Evolutionary conservation across 2,113 vertebrate species (phyloP).

Genomic region (Bubalus kerabau): DNA sequence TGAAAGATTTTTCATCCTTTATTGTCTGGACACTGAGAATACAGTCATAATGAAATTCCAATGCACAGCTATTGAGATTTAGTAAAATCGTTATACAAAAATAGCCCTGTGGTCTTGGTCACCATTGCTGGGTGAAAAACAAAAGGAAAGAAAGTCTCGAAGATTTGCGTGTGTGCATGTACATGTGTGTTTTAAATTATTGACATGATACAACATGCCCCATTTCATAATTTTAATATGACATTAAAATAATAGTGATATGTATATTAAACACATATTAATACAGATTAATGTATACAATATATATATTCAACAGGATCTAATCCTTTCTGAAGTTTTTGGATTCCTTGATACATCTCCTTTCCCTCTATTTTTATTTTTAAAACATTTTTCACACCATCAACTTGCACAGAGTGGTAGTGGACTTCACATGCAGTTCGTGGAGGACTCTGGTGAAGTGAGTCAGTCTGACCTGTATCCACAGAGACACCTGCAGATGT

Average conservation of each 20-base stretch:
- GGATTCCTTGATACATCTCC: rapidly evolving
- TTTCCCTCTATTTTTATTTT: not conserved
- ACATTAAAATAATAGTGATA: not conserved
- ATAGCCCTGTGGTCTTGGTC: not conserved
- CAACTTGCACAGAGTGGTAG: not conserved
- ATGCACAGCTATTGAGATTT: not conserved
- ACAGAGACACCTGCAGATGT: slow-evolving; percentile 1
- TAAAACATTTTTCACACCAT: not conserved
- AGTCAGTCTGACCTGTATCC: not conserved
- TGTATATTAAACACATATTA: not conserved
- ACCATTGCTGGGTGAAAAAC: not conserved
- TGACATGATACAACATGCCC: not conserved
- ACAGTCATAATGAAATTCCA: not conserved
- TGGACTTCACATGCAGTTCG: not conserved
- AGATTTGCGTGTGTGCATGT: not conserved
- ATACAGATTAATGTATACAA: not conserved
- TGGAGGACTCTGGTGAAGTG: not conserved
- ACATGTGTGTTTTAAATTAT: not conserved
- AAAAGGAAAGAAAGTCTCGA: not conserved
- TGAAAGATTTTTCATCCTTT: not conserved
- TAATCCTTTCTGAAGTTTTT: not conserved
- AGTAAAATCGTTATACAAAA: not conserved
- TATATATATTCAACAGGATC: not conserved
- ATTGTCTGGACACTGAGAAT: not conserved
- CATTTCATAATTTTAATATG: not conserved